Conservation (phyloP, 2,888 invertebrate genomes). For the Drosophila robusta region DNA sequence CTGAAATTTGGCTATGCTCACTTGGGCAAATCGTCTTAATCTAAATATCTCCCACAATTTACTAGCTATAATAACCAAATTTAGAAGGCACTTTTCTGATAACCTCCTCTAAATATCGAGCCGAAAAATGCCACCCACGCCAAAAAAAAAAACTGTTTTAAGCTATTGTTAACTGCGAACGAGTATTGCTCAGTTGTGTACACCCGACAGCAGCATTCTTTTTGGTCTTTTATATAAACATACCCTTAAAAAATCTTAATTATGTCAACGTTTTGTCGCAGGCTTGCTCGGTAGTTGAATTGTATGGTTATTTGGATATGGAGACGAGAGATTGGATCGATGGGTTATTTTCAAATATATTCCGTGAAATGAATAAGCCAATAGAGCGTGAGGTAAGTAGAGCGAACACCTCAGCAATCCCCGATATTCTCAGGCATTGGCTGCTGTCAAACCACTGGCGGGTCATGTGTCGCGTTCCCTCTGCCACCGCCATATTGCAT, state of each 20-base stretch:
- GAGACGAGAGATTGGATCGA: slow-evolving; percentile 96
- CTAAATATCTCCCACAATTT: too few relatives aligned
- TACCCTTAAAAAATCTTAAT: background rate
- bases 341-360: slow-evolving; percentile 95
- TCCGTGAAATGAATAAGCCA: slow-evolving; percentile 94
- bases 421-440: slow-evolving; percentile 2
- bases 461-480: slow-evolving; percentile 22
- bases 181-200: too few relatives aligned
- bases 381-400: slow-evolving; percentile 85
- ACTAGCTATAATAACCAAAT: too few relatives aligned
- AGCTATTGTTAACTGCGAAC: too few relatives aligned
- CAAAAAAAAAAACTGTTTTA: too few relatives aligned
- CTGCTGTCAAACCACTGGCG: slow-evolving; percentile 10
- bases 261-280: slow-evolving; percentile 68
- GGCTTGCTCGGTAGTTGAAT: slow-evolving; percentile 94
- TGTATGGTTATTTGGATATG: slow-evolving; percentile 95
- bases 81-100: too few relatives aligned
- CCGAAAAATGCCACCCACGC: too few relatives aligned
- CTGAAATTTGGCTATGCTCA: too few relatives aligned
- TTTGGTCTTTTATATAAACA: too few relatives aligned
- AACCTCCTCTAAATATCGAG: too few relatives aligned
- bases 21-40: too few relatives aligned
- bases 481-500: slow-evolving; percentile 33
- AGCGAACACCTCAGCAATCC: slow-evolving; percentile 11
- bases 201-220: too few relatives aligned